Percentiles rank a stretch among this genome's conserved stretches.
Conservation (phyloP, 2,888 invertebrate genomes). For the Protonemura montana region DNA sequence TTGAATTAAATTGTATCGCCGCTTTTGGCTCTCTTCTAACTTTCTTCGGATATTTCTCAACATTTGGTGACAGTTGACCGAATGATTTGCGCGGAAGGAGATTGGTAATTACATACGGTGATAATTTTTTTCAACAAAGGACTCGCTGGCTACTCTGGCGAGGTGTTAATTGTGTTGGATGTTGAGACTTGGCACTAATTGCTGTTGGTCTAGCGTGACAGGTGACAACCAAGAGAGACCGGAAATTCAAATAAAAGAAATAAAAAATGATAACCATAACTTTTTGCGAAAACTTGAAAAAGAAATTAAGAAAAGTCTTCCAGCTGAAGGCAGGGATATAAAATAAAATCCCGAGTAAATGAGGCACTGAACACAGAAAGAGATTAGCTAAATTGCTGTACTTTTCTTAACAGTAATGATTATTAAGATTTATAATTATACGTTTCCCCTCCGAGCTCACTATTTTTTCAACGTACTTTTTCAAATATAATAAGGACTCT, state of each 20-base stretch:
- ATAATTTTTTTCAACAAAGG: too few relatives aligned
- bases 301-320: conserved; percentile 36
- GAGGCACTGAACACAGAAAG: conserved; percentile 29
- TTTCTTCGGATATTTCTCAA: neutral
- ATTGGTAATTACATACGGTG: too few relatives aligned
- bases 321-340: conserved; percentile 27
- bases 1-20: neutral
- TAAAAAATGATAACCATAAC: conserved; percentile 27
- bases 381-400: conserved; percentile 46
- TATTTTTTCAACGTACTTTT: neutral
- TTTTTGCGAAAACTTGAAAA: conserved; percentile 25
- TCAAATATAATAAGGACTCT: neutral
- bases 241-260: conserved; percentile 44
- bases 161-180: too few relatives aligned
- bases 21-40: neutral
- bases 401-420: conserved; percentile 45
- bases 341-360: conserved; percentile 41
- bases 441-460: neutral
- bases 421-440: conserved; percentile 46
- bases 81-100: neutral
- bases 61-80: neutral
- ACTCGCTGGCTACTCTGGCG: too few relatives aligned
- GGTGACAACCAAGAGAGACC: conserved; percentile 35
- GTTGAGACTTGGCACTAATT: conserved; percentile 39
- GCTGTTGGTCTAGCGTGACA: conserved; percentile 41